Base-by-base conservation (phyloP, 1,140 invertebrate genomes). In the Euwallacea similis region DNA sequence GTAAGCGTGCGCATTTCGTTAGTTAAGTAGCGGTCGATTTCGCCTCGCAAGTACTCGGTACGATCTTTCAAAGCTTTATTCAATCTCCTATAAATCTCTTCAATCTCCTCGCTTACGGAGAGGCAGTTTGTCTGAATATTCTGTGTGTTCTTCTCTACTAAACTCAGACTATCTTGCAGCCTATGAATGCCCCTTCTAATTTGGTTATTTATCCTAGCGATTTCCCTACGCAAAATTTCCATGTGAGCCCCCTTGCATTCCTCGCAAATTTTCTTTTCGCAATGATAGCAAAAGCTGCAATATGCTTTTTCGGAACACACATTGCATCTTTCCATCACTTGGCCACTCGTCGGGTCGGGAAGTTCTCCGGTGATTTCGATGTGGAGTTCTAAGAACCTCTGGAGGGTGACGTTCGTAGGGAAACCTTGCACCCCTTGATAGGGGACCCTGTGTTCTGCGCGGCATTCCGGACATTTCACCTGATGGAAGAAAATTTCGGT, bases 381-480 rank as follows among this genome's bases (percentile, higher is more conserved):
- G 80, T 95, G 97, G 53, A 98, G 87, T 81, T 98, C 96, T 69
- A 98, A 85, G 83, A 98, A 98, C 59, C 95, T 86, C 82, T 96
- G 94, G 33, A 98, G 86, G 42, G 97, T 98, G 6, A 98, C 95
- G 84, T 98, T 98, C 75, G 94, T 97, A 50, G 95, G 96, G 82
- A 96, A 97, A 16, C 92, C 93, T 69, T 84, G 94, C 13, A 98
- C 93, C 42, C 96, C 96, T 84, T 97, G 94, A 83, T 96, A 97
- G 50, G 97, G 96, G 78, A 99, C 96, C 69, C 95, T 87, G 85
- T 99, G 96, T 85, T 99, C 97, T 60, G 96, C 94, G 66, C 97
- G 88, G 81, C 98, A 99, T 90, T 99, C 97, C 79, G 98, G 97
- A 87, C 97, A 99, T 87, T 98, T 98, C 53, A 99, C 93, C 88